These are phyloP conservation scores for Trididemnum clinides DNA, from an alignment of 23 tunicate genomes.

Conservation along the genomic window DNA sequence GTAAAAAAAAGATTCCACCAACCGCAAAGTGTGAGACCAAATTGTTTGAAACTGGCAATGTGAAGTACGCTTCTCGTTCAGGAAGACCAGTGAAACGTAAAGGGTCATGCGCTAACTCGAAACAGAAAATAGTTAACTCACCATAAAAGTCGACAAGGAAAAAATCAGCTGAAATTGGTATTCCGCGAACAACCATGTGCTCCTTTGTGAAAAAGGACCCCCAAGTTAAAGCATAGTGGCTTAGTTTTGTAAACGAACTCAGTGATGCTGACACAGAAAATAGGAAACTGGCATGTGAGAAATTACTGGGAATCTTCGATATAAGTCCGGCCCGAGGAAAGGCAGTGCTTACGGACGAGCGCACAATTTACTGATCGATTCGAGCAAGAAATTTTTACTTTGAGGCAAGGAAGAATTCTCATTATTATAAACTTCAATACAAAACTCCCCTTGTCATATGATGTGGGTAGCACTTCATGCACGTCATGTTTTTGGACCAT, in stretches of 20 bases:
- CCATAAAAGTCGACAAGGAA: conserved; percentile 14
- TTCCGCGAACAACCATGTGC: conserved; percentile 6
- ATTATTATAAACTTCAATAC: too few species aligned
- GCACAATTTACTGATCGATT: too few species aligned
- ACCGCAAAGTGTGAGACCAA: conserved; percentile 4
- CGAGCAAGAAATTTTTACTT: too few species aligned
- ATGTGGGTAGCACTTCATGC: too few species aligned
- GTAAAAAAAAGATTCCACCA: too few species aligned
- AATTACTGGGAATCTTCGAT: too few species aligned
- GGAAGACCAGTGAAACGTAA: conserved; percentile 1
- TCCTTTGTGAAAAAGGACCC: background rate
- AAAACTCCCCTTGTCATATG: too few species aligned
- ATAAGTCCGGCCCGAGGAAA: too few species aligned
- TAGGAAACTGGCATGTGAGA: conserved; percentile 3
- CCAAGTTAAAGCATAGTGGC: background rate
- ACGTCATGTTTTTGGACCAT: too few species aligned
- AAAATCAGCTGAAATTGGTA: conserved; percentile 25
- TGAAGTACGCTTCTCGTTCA: background rate
- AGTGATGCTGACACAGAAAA: conserved; percentile 17
- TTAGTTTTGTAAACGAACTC: conserved; percentile 22
- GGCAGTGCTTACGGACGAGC: too few species aligned
- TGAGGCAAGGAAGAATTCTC: too few species aligned
- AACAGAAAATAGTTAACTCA: background rate
- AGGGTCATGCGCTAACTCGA: conserved; percentile 3
- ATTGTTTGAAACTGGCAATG: conserved; percentile 25